Base-by-base conservation (phyloP, 2,888 invertebrate genomes). In the Sinopyrophorus schimmeli region DNA sequence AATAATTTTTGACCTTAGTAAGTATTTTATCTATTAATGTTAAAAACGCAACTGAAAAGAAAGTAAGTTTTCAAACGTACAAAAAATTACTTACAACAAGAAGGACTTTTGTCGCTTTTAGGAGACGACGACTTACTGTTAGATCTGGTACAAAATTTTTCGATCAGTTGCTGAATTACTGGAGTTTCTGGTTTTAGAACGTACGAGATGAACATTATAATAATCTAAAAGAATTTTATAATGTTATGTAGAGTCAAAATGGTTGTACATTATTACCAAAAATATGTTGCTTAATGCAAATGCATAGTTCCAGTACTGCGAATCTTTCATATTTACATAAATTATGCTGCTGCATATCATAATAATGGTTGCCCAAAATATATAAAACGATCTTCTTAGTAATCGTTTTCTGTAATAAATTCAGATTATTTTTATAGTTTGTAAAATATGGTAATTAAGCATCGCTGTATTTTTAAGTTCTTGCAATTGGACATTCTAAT, bases 341-440 rank as follows among this genome's bases (percentile, higher is more conserved):
- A 81, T 72, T 47, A 84, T 77, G 59, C 84, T 84, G 56, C 82
- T 78, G 27, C 78, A 76, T 55, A 81, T 80, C 68, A 80, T 80
- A 38, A 77, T 70, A 23, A 82, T 71, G 60, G 83, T 79, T 47
- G 80, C 73, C 55, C 77, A 72, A 62, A 84, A 79, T 52, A 85
- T 74, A 38, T 79, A 74, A 30, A 80, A 80, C 7, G 83, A 79
- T 43, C 83, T 77, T 63, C 80, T 79, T 48, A 86, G 70, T 61
- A 84, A 73, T 48, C 80, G 78, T 59, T 83, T 75, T 63, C 84
- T 86, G 69, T 27, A 74, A 72, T n/a, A n/a, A n/a, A n/a, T n/a
- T n/a, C n/a, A n/a, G n/a, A n/a, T n/a, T n/a, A n/a, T n/a, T n/a
- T n/a, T n/a, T n/a, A n/a, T n/a, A n/a, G n/a, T n/a, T n/a, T n/a